phyloP scores from a whole-genome alignment of 1,140 invertebrate genomes.

The Lamellibrachia luymesi region DNA sequence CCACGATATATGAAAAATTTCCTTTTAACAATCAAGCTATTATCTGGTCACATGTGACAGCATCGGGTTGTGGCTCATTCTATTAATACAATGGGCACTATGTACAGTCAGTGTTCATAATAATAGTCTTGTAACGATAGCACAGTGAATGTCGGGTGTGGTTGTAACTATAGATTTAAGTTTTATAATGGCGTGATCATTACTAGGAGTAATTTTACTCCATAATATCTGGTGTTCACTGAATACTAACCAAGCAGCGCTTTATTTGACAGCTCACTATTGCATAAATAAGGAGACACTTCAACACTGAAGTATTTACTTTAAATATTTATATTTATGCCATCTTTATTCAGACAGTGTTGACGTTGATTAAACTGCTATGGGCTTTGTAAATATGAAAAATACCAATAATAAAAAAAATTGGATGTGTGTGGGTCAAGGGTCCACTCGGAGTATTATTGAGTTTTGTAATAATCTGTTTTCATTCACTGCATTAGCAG shows the following conservation, averaged over 20 bases:
- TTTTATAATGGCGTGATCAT: not conserved
- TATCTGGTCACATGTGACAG: no score
- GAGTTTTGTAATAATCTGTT: no score
- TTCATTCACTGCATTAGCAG: no score
- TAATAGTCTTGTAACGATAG: not conserved
- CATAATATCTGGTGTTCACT: not conserved
- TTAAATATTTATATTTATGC: not conserved
- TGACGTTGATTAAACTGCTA: not conserved
- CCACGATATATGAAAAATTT: no score
- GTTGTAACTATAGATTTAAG: not conserved
- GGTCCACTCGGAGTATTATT: no score
- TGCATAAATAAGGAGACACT: not conserved
- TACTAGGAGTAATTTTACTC: not conserved
- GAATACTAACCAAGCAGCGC: not conserved
- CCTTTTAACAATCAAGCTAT: no score
- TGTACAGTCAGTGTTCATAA: not conserved
- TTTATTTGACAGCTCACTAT: not conserved
- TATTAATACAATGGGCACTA: not conserved
- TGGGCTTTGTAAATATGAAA: no score
- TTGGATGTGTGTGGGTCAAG: no score
- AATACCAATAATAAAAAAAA: no score
- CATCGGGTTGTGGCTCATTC: no score
- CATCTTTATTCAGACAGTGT: constrained; percentile 25
- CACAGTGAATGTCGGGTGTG: not conserved
- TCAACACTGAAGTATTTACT: not conserved